These are phyloP conservation scores for Babylonia areolata DNA, from an alignment of 1,140 invertebrate genomes.

Conservation along the genomic window DNA sequence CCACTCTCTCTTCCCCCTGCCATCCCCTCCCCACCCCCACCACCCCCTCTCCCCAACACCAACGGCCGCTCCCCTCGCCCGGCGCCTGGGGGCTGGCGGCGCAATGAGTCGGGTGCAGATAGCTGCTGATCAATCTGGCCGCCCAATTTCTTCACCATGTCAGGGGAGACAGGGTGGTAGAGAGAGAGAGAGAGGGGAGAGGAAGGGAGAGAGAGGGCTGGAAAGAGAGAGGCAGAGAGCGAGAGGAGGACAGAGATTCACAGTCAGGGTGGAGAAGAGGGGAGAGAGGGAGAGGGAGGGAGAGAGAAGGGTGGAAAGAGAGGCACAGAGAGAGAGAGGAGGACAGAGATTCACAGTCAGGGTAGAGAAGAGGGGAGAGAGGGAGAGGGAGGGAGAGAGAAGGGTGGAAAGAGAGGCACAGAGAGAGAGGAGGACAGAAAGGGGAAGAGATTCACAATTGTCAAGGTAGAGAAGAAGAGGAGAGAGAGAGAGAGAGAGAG, in stretches of 20 bases:
- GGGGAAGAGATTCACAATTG: background rate
- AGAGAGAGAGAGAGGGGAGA: background rate
- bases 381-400: background rate
- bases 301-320: background rate
- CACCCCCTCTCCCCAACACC: no score
- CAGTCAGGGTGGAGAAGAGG: background rate
- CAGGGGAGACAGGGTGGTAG: background rate
- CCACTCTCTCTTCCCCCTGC: no score
- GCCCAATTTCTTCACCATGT: no score
- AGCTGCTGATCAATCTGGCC: no score
- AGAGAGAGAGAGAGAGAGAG: background rate
- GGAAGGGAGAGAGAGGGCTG: no score
- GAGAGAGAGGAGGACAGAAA: background rate
- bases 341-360: background rate
- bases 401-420: background rate
- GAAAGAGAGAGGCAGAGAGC: background rate
- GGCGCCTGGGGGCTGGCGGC: no score
- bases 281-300: background rate
- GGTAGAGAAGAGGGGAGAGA: background rate
- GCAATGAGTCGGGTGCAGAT: no score
- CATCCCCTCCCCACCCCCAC: no score
- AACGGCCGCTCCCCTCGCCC: no score
- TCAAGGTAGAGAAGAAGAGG: background rate
- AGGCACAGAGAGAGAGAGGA: background rate
- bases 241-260: background rate